These are phyloP conservation scores for Drosophila neotestacea DNA, from an alignment of 2,888 invertebrate species.

Conservation along the genomic window DNA sequence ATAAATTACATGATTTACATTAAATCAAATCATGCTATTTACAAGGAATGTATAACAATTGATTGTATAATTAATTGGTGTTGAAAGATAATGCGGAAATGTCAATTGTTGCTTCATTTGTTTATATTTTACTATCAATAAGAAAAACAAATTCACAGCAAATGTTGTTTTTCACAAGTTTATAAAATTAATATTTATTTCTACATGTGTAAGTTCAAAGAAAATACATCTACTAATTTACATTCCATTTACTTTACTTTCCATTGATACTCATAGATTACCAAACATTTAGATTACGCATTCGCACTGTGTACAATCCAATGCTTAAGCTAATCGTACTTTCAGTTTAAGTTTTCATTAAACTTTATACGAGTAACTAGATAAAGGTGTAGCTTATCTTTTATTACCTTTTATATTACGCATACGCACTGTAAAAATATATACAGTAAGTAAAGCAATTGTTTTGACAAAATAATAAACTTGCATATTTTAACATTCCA, in stretches of 20 bases:
- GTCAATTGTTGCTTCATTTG: not conserved
- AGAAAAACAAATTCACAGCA: not conserved
- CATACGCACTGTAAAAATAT: not conserved
- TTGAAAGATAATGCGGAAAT: not conserved
- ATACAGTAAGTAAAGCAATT: too few relatives aligned
- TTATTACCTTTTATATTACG: not conserved
- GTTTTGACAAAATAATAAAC: too few relatives aligned
- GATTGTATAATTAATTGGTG: not conserved
- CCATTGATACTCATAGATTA: not conserved
- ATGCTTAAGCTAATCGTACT: too few relatives aligned
- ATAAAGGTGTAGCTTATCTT: not conserved
- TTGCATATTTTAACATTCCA: too few relatives aligned
- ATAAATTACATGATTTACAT: constrained; percentile 9
- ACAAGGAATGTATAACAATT: not conserved
- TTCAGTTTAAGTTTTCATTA: too few relatives aligned
- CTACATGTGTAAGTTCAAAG: not conserved
- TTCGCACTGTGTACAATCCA: not conserved
- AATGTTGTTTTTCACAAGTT: not conserved
- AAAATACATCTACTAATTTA: not conserved
- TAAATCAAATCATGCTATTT: not conserved
- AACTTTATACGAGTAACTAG: not conserved
- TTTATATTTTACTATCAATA: not conserved
- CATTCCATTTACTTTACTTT: not conserved
- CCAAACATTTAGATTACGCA: not conserved
- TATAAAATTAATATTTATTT: constrained; percentile 5